Conservation (phyloP, 2,113 vertebrate species). For the Eurypyga helias region DNA sequence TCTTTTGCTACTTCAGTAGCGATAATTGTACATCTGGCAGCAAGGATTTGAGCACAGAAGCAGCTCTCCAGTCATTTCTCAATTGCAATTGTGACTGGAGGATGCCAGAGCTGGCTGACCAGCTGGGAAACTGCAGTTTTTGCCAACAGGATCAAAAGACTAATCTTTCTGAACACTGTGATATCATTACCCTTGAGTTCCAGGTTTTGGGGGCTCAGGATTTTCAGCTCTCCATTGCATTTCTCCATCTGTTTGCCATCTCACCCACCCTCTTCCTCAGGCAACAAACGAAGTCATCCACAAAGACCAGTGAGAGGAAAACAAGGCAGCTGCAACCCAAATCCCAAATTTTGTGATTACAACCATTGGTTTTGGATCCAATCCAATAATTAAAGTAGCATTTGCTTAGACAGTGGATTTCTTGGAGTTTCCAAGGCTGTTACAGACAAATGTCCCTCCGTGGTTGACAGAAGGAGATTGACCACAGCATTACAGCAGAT, state of each 20-base stretch:
- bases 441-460: neutral
- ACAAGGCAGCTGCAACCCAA: neutral
- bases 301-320: neutral
- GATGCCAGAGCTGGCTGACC: slow-evolving; percentile 19
- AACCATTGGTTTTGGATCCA: neutral
- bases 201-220: neutral
- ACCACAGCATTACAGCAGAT: neutral
- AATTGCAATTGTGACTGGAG: neutral
- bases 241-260: neutral
- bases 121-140: slow-evolving; percentile 20
- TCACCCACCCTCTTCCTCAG: neutral
- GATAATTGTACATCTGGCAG: slow-evolving; percentile 35
- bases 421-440: neutral
- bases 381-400: neutral
- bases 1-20: neutral
- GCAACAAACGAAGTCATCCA: neutral
- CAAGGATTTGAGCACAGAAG: neutral
- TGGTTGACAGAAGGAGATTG: neutral
- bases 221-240: neutral
- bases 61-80: slow-evolving; percentile 11
- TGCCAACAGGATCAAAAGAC: slow-evolving; percentile 26
- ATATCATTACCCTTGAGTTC: neutral
- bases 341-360: neutral
- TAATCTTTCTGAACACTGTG: slow-evolving; percentile 17
- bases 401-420: neutral